phyloP scores from a whole-genome alignment of 2,888 invertebrate species.

The Drosophila ezoana region DNA sequence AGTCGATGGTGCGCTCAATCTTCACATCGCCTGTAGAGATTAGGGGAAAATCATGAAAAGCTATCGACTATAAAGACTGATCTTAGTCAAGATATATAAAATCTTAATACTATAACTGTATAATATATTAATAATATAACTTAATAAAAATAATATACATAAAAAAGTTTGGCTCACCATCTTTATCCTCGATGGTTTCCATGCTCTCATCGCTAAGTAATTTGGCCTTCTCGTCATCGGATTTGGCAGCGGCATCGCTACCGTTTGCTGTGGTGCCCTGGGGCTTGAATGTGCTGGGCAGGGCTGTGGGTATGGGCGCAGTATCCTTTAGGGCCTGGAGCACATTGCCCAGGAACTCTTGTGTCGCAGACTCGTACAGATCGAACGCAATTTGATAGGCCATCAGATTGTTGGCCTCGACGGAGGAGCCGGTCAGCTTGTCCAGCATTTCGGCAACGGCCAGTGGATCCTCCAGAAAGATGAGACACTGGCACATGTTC shows the following conservation, averaged over 20 bases:
- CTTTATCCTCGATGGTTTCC: conserved; percentile 86
- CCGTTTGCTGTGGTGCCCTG: conserved; percentile 85
- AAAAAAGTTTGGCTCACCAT: conserved; percentile 69
- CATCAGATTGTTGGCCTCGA: conserved; percentile 94
- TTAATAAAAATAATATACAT: not conserved
- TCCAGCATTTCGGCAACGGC: conserved; percentile 97
- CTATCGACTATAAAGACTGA: too few relatives aligned
- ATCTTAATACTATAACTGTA: too few relatives aligned
- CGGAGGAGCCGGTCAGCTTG: conserved; percentile 91
- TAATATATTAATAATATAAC: too few relatives aligned
- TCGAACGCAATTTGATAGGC: conserved; percentile 99
- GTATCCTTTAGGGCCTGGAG: conserved; percentile 92
- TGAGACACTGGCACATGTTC: conserved; percentile 98
- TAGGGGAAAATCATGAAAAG: too few relatives aligned
- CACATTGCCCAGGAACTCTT: conserved; percentile 96
- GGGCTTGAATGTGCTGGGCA: conserved; percentile 91
- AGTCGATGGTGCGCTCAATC: conserved; percentile 87
- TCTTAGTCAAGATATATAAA: too few relatives aligned
- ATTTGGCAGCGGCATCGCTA: conserved; percentile 69
- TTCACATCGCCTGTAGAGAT: conserved; percentile 84
- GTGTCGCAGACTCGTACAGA: conserved; percentile 99
- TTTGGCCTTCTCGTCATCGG: conserved; percentile 76
- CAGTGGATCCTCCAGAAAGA: conserved; percentile 97
- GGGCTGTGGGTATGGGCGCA: conserved; percentile 92
- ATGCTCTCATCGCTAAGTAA: conserved; percentile 84